phyloP scores from a whole-genome alignment of 1,140 invertebrate species.

The Adelges cooleyi region DNA sequence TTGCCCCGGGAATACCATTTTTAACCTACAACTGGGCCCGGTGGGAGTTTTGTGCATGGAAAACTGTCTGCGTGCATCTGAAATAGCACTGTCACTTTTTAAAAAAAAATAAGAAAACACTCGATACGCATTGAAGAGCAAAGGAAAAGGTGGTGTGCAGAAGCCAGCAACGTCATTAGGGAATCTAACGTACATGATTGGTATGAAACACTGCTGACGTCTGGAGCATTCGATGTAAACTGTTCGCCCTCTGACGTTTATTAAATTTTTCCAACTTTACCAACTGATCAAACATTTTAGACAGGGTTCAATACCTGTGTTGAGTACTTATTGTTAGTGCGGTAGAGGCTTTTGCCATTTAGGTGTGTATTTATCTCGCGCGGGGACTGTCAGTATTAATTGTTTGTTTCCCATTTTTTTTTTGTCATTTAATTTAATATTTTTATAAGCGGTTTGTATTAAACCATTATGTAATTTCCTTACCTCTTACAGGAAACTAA shows the following conservation, averaged over 20 bases:
- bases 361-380: no score
- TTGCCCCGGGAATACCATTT: conserved; percentile 9
- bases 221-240: neutral
- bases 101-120: neutral
- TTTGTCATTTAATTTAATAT: no score
- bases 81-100: neutral
- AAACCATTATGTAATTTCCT: no score
- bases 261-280: conserved; percentile 1
- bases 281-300: neutral
- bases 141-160: neutral
- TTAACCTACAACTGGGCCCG: neutral
- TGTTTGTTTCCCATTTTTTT: no score
- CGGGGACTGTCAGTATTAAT: no score
- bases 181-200: neutral
- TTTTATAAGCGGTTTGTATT: no score
- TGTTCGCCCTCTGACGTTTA: neutral
- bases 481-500: no score
- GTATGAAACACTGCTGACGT: neutral
- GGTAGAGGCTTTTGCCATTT: no score
- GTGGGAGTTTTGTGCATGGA: neutral
- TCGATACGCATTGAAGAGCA: neutral
- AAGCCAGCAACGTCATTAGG: neutral
- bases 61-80: neutral
- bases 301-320: neutral
- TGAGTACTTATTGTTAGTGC: no score